Percentiles rank a stretch among this genome's conserved stretches.
phyloP scores from a whole-genome alignment of 2,888 invertebrate genomes.

The Brenthis daphne region DNA sequence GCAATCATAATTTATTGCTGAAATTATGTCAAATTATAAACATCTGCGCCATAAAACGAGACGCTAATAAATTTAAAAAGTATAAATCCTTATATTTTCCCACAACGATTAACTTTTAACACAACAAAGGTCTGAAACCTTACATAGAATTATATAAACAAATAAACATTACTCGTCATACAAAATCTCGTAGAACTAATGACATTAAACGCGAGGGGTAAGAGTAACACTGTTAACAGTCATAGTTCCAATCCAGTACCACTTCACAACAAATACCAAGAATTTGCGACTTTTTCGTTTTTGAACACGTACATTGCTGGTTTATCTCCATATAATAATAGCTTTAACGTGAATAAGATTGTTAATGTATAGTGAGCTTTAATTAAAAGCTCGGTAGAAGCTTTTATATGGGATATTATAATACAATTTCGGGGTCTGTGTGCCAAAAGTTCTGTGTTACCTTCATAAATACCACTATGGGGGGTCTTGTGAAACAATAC shows the following conservation, averaged over 20 bases:
- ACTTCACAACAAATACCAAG: constrained; percentile 12
- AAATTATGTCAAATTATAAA: constrained; percentile 22
- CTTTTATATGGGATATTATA: constrained; percentile 11
- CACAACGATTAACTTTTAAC: constrained; percentile 71
- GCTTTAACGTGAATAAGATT: neutral
- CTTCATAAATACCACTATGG: constrained; percentile 76
- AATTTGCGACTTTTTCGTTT: neutral
- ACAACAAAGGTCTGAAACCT: constrained; percentile 66
- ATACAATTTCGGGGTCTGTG: constrained; percentile 57
- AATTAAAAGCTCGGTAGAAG: neutral
- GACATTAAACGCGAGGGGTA: constrained; percentile 79
- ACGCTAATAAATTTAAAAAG: constrained; percentile 54
- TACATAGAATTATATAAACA: constrained; percentile 75
- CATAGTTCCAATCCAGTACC: constrained; percentile 58
- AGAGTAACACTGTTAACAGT: constrained; percentile 76
- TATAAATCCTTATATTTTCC: constrained; percentile 68
- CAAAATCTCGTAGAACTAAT: constrained; percentile 79
- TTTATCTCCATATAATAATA: neutral
- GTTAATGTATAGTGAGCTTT: neutral
- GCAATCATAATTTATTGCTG: constrained; percentile 6
- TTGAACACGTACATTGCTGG: constrained; percentile 29
- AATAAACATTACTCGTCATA: constrained; percentile 75
- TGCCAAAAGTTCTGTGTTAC: constrained; percentile 74
- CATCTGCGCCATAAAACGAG: constrained; percentile 59
- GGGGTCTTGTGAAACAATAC: constrained; percentile 71